Conservation (phyloP, 2,797 vertebrate species). For the Microctenopoma stevenorrisi region DNA sequence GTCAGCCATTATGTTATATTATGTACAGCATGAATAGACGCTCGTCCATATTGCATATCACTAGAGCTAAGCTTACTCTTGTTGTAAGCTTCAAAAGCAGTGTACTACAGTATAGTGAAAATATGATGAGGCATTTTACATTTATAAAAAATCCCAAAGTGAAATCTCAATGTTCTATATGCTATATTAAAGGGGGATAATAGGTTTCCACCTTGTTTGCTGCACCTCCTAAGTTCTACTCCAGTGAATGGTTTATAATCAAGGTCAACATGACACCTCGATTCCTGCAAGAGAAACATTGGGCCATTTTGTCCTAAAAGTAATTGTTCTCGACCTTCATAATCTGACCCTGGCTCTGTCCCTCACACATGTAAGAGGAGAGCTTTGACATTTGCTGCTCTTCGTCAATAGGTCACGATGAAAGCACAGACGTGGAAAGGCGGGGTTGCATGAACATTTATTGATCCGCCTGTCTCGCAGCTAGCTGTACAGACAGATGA, state of each 20-base stretch:
- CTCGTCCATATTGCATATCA: too few relatives aligned
- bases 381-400: slow-evolving; percentile 77
- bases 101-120: too few relatives aligned
- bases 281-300: background rate
- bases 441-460: slow-evolving; percentile 63
- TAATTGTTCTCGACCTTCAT: slow-evolving; percentile 72
- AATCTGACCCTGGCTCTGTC: slow-evolving; percentile 53
- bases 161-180: too few relatives aligned
- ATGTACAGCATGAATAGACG: too few relatives aligned
- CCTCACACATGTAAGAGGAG: slow-evolving; percentile 70
- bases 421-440: slow-evolving; percentile 61
- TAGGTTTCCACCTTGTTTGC: too few relatives aligned
- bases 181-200: too few relatives aligned
- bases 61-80: too few relatives aligned
- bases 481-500: slow-evolving; percentile 70
- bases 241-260: background rate
- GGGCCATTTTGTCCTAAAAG: background rate
- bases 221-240: too few relatives aligned
- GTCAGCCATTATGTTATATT: too few relatives aligned
- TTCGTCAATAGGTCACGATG: slow-evolving; percentile 79
- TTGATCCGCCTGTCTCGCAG: slow-evolving; percentile 71
- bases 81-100: too few relatives aligned
- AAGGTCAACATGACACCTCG: background rate
- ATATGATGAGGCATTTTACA: too few relatives aligned
- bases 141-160: too few relatives aligned